Base-by-base conservation (phyloP, 2,113 vertebrate genomes). In the Podarcis raffonei region DNA sequence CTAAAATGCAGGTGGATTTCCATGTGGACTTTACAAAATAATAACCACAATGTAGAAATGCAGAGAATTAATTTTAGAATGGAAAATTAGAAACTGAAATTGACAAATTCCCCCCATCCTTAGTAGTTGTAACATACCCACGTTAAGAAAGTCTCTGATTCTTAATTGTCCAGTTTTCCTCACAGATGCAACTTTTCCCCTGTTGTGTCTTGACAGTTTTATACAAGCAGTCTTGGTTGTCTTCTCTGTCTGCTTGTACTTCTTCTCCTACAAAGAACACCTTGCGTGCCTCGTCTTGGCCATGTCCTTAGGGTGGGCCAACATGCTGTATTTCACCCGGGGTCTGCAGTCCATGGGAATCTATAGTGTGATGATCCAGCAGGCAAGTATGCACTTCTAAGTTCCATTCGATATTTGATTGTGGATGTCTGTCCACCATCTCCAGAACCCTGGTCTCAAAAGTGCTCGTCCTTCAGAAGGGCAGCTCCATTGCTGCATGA, bases 301-400 rank as follows among this genome's bases (percentile, higher is more conserved):
- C 81, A 97, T 98, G 97, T 97, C 97, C 90, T 94, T 97, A 42
- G 97, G 97, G 91, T 98, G 97, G 97, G 96, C 97, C 87, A 98
- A 98, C 94, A 97, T 97, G 96, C 95, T 98, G 22, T 98, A 97
- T 92, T 98, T 97, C 95, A 98, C 97, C 2, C 95, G 97, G 89
- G 97, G 97, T 0, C 96, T 97, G 95, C 97, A 98, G 94, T 97
- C 97, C 89, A 97, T 98, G 96, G 97, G 97, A 88, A 97, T 98
- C 92, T 98, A 98, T 94, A 98, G 97, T 69, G 97, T 98, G 91
- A 97, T 98, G 97, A 97, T 98, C 87, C 97, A 98, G 93, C 97
- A 97, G 97, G 97, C 94, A 94, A 84, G 96, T 93, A 39, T 1
- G 2, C 48, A 1, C 12, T 83, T 9, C 80, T 69, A 4, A 1